These are phyloP conservation scores for Toxotes lorentzi DNA, from an alignment of 2,797 vertebrate genomes.

Conservation along the genomic window DNA sequence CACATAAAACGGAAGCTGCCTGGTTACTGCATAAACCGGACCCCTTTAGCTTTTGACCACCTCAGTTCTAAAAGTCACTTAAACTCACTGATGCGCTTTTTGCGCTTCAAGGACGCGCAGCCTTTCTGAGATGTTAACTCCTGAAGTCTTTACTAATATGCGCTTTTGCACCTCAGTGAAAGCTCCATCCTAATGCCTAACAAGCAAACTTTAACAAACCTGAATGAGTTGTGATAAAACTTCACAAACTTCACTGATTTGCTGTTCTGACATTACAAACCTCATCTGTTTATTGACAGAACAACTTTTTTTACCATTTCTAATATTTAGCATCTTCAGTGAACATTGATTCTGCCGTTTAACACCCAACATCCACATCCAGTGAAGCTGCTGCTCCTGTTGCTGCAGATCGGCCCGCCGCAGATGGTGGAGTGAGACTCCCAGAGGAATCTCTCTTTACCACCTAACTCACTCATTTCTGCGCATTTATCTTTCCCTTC, in stretches of 20 bases:
- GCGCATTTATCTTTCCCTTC: neutral
- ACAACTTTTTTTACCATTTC: neutral
- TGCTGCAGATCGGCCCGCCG: conserved; percentile 4
- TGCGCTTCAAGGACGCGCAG: neutral
- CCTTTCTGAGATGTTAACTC: neutral
- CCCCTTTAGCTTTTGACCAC: neutral
- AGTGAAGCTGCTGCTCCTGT: conserved; percentile 19
- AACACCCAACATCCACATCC: conserved; percentile 28
- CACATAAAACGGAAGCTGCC: conserved; percentile 7
- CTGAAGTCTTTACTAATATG: neutral
- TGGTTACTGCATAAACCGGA: neutral
- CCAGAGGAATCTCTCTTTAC: neutral
- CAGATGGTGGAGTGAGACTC: neutral
- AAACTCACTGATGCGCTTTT: neutral
- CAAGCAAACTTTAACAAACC: neutral
- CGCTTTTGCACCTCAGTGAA: conserved; percentile 1
- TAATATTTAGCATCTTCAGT: conserved; percentile 18
- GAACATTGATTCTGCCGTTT: neutral
- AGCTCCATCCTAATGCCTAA: neutral
- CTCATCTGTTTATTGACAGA: too few relatives aligned
- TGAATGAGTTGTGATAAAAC: neutral
- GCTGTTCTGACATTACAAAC: neutral
- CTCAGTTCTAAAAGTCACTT: neutral
- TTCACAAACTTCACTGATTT: neutral
- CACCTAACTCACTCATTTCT: neutral